Percentiles rank a stretch among this genome's conserved stretches.
Evolutionary conservation across 2,888 invertebrate genomes (phyloP).

Genomic region (Folsomia manolachei): DNA sequence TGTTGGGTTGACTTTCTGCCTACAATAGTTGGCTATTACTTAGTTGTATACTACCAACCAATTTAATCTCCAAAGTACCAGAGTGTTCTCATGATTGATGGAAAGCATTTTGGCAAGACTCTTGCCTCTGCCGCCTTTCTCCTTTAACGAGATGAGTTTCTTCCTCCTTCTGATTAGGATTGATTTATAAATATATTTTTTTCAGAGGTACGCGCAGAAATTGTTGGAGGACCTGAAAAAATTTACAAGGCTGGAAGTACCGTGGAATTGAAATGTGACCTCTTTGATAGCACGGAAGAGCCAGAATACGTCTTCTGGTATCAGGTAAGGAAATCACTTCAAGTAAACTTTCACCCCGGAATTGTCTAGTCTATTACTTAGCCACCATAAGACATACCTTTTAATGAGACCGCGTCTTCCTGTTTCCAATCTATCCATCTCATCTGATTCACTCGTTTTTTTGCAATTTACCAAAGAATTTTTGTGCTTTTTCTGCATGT

Average conservation of each 20-base stretch:
- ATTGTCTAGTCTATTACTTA: no score
- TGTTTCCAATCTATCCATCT: neutral
- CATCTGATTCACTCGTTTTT: neutral
- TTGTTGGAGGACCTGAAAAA: constrained; percentile 55
- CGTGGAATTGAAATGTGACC: constrained; percentile 54
- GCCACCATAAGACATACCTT: no score
- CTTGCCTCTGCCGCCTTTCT: neutral
- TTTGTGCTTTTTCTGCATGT: neutral
- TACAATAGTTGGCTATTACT: no score
- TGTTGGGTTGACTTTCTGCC: no score
- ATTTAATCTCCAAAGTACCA: constrained; percentile 16
- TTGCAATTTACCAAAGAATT: neutral
- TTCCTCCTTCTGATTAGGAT: constrained; percentile 13
- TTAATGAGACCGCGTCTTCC: no score
- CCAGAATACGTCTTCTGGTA: constrained; percentile 55
- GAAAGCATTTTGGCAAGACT: constrained; percentile 19
- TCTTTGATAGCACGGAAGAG: constrained; percentile 53
- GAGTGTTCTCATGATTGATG: constrained; percentile 19
- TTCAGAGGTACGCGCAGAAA: constrained; percentile 53
- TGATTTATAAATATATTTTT: constrained; percentile 23
- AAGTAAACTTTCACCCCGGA: neutral
- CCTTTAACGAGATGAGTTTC: neutral
- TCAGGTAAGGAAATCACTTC: constrained; percentile 54
- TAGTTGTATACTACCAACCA: neutral
- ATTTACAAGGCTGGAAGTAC: constrained; percentile 55